phyloP scores from a whole-genome alignment of 1,140 invertebrate species.

The Sitophilus oryzae region DNA sequence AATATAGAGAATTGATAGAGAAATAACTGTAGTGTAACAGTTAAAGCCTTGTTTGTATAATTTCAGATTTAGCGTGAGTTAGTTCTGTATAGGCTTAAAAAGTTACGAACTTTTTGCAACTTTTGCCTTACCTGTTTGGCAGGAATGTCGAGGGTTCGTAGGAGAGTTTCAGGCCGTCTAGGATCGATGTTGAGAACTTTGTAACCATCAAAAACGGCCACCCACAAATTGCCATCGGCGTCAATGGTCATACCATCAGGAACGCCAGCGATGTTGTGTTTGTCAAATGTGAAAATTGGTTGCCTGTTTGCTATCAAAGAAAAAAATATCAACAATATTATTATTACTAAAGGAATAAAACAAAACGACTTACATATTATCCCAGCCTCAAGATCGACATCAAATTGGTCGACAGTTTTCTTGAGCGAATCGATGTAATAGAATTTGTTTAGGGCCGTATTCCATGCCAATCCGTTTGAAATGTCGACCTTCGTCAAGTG shows the following conservation, averaged over 20 bases:
- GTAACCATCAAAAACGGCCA: slow-evolving; percentile 50
- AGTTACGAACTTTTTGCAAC: too few relatives aligned
- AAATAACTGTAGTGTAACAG: too few relatives aligned
- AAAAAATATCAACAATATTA: slow-evolving; percentile 13
- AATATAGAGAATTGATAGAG: too few relatives aligned
- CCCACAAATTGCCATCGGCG: slow-evolving; percentile 57
- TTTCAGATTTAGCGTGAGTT: too few relatives aligned
- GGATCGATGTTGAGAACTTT: slow-evolving; percentile 39
- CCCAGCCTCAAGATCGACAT: slow-evolving; percentile 65
- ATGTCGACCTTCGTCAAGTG: slow-evolving; percentile 53
- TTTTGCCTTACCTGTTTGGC: slow-evolving; percentile 40
- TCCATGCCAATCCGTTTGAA: slow-evolving; percentile 79
- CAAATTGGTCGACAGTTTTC: slow-evolving; percentile 59
- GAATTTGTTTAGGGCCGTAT: slow-evolving; percentile 57
- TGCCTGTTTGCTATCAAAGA: slow-evolving; percentile 30
- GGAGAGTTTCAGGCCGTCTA: slow-evolving; percentile 37
- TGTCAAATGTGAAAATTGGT: slow-evolving; percentile 29
- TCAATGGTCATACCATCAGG: slow-evolving; percentile 70
- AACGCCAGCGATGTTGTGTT: slow-evolving; percentile 36
- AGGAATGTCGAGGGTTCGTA: slow-evolving; percentile 34
- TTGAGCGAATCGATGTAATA: slow-evolving; percentile 71
- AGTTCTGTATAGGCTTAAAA: too few relatives aligned
- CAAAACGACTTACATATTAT: slow-evolving; percentile 54
- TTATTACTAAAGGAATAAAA: too few relatives aligned
- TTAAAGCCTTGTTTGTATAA: too few relatives aligned